Base-by-base conservation (phyloP, 2,797 vertebrate genomes). In the Phaenicophaeus curvirostris region DNA sequence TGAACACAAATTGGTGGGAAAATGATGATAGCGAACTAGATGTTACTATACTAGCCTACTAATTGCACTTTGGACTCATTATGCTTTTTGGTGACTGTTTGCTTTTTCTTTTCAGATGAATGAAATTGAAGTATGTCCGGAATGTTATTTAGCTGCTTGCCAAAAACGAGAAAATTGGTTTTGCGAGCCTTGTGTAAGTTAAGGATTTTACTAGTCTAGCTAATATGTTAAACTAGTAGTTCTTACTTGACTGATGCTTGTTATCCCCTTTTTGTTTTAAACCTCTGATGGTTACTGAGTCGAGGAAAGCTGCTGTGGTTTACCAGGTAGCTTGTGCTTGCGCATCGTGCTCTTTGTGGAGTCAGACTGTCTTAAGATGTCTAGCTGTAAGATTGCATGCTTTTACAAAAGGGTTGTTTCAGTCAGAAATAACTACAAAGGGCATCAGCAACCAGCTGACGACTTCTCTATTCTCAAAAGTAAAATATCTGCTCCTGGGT, bases 111-210 rank as follows among this genome's bases (percentile, higher is more conserved):
- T 98, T 48, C 97, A 99, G 99, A 99, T 99, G 99, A 99, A 99
- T 97, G 99, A 99, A 98, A 99, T 99, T 59, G 99, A 99, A 98
- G 99, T 99, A 37, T 99, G 99, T 98, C 99, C 99, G 85, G 99
- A 99, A 98, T 99, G 99, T 97, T 99, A 99, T 95, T 98, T 99
- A 97, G 99, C 99, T 95, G 98, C 99, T 97, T 99, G 99, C 98
- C 99, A 99, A 98, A 99, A 99, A 98, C 98, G 99, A 94, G 99
- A 99, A 87, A 99, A 99, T 98, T 99, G 99, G 99, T 99, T 99
- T 98, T 99, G 99, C 98, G 99, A 99, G 97, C 99, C 99, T 97
- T 99, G 99, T 98, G 99, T 99, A 98, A 98, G 99, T 98, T 78
- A 74, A 71, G 65, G 27, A 33, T 51, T 33, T 11, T 37, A 28